Evolutionary conservation across 2,888 invertebrate genomes (phyloP), one percentile per base, ranked within the genome.

Genomic region (Ophion obscuratus): DNA sequence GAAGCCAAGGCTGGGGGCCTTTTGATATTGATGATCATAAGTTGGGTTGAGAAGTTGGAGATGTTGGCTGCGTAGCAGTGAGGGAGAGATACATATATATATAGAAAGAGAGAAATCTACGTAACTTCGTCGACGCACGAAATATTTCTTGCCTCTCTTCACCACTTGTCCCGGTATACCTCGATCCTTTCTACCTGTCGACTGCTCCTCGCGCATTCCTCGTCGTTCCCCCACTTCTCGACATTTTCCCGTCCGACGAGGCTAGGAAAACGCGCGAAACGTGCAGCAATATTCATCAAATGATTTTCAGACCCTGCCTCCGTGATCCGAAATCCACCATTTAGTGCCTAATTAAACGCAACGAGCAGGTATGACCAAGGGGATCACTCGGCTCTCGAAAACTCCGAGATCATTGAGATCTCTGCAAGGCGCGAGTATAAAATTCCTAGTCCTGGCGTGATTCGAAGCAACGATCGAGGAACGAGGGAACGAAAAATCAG

Each of bases 141-240:
- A 83, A 83, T 81, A 86, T 83, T 81, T 81, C 77, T 78, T 36
- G 20, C 36, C 62, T 68, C 64, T 67, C 47, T 73, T 81, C 74
- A 71, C 77, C 81, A 81, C 81, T 81, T 86, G 80, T 86, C 77
- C 77, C 75, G 86, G 77, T 83, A 83, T 83, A 68, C 77, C 66
- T 78, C 86, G 82, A 79, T 80, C 87, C 84, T 85, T 85, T 88
- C 87, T 88, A 88, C 87, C 88, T 88, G 88, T 87, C 87, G 87
- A 75, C 86, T 86, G 83, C 78, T 86, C 86, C 78, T 83, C 86
- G 86, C 80, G 78, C 88, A 88, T 88, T 88, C 88, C 17, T 17
- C 88, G 81, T 79, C 76, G 88, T 89, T 88, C 66, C 80, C 79
- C 83, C 76, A 88, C 89, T 88, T 64, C 80, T 80, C 83, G 84